Evolutionary conservation across 92 coral and sea anemone species (phyloP).

Genomic region (Muricea muricata): DNA sequence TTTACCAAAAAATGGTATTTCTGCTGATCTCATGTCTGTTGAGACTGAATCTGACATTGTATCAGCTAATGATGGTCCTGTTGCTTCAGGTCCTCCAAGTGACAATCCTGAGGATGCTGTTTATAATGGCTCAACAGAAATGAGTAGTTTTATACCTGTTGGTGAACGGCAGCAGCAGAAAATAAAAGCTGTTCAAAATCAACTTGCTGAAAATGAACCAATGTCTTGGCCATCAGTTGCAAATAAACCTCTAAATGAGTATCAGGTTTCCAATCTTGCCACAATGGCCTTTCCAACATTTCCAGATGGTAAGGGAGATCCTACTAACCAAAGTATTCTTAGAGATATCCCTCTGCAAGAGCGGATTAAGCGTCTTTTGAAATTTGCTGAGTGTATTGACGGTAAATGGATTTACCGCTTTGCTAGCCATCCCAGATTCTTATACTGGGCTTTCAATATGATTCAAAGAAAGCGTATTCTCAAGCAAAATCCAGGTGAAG

Average conservation of each 20-base stretch:
- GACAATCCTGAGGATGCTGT: background rate
- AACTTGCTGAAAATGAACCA: background rate
- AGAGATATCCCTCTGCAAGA: background rate
- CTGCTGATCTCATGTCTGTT: slow-evolving; percentile 6
- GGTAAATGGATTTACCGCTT: slow-evolving; percentile 24
- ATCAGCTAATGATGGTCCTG: slow-evolving; percentile 3
- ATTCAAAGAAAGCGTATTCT: background rate
- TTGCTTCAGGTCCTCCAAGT: slow-evolving; percentile 25
- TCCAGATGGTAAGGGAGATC: background rate
- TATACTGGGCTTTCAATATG: background rate
- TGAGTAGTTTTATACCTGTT: background rate
- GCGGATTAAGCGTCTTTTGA: background rate
- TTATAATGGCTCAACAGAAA: background rate
- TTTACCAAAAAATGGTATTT: slow-evolving; percentile 31
- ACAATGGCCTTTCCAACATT: background rate
- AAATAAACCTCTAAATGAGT: background rate
- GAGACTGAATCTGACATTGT: slow-evolving; percentile 17
- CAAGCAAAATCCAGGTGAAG: background rate
- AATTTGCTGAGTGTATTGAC: background rate
- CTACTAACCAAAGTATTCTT: background rate
- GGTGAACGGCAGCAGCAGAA: background rate
- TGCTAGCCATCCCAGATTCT: background rate
- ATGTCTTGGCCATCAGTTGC: background rate
- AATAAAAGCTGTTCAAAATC: background rate
- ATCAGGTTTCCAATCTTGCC: background rate